These are phyloP conservation scores for Thera obeliscata DNA, from an alignment of 2,888 invertebrate species.

Conservation along the genomic window DNA sequence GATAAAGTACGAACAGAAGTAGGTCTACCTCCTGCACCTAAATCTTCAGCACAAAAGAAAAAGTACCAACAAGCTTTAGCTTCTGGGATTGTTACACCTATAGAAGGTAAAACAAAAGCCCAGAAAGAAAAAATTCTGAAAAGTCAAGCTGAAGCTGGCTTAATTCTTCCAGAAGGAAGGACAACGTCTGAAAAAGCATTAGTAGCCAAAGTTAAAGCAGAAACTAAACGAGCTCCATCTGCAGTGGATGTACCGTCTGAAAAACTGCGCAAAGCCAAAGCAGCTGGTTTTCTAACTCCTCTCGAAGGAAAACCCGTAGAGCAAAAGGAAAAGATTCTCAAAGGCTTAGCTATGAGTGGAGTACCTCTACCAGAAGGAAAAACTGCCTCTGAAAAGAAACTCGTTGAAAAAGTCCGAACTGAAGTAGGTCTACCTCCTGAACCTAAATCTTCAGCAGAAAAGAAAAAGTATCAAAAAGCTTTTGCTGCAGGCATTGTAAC, in stretches of 20 bases:
- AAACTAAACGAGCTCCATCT: slow-evolving; percentile 13
- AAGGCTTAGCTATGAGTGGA: slow-evolving; percentile 39
- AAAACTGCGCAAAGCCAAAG: slow-evolving; percentile 41
- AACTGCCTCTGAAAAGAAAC: slow-evolving; percentile 41
- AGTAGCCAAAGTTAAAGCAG: slow-evolving; percentile 16
- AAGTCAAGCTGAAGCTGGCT: slow-evolving; percentile 43
- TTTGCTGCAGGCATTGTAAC: slow-evolving; percentile 47
- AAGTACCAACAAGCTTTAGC: slow-evolving; percentile 49
- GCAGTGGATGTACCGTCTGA: slow-evolving; percentile 33
- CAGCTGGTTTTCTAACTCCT: slow-evolving; percentile 19
- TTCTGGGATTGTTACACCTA: slow-evolving; percentile 48
- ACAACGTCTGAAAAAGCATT: slow-evolving; percentile 49
- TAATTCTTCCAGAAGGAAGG: slow-evolving; percentile 49
- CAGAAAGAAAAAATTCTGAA: slow-evolving; percentile 46
- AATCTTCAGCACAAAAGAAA: slow-evolving; percentile 42
- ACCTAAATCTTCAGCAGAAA: slow-evolving; percentile 43
- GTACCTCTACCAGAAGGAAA: slow-evolving; percentile 45
- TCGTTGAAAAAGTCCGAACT: slow-evolving; percentile 41
- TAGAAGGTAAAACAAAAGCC: slow-evolving; percentile 50
- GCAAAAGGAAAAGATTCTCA: slow-evolving; percentile 49
- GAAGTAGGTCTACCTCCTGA: slow-evolving; percentile 44
- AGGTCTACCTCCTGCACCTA: slow-evolving; percentile 44
- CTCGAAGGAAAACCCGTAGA: slow-evolving; percentile 43
- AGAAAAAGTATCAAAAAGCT: slow-evolving; percentile 47
- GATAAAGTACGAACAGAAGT: slow-evolving; percentile 43